Base-by-base conservation (phyloP, 30 jellyfish, hydroid and myxozoan species). In the Nemopilema nomurai region DNA sequence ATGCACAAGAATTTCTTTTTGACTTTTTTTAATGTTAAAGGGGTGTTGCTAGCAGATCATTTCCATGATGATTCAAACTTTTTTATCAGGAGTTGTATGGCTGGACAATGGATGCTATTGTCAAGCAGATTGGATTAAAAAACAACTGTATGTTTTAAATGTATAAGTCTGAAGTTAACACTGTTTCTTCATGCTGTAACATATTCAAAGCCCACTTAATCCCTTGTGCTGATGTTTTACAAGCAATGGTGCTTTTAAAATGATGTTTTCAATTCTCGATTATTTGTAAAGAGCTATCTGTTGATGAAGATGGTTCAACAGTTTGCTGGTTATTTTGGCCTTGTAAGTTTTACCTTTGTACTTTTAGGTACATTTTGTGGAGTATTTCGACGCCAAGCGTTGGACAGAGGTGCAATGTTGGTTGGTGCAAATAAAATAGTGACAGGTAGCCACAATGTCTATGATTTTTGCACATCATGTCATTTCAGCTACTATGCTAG, bases 41-140 rank as follows among this genome's bases (percentile, higher is more conserved):
- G n/a, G n/a, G n/a, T n/a, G n/a, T n/a, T n/a, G n/a, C n/a, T n/a
- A n/a, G n/a, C n/a, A n/a, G n/a, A n/a, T n/a, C n/a, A n/a, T n/a
- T n/a, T n/a, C n/a, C 23, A 1, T 18, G 25, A 26, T 30, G 23
- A 28, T 21, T 78, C 19, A 23, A 26, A 18, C 1, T 32, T 41
- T 41, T 23, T n/a, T 74, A 8, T 27, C 68, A 96, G 98, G 98
- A 96, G 69, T 76, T 96, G 31, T 96, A 90, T 84, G 99, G 98
- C 28, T 88, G 97, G 98, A 91, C 99, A 49, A 96, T 96, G 99
- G 99, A 96, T 91, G 97, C 90, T 1, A 92, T 96, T 69, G 99
- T 96, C 0, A 79, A 82, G 64, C 96, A 90, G 72, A 92, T 96
- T 70, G 99, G 99, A n/a, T 67, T 93, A 52, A 91, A 88, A 80